Evolutionary conservation across 2,113 vertebrate species (phyloP).

Genomic region (Picathartes gymnocephalus): DNA sequence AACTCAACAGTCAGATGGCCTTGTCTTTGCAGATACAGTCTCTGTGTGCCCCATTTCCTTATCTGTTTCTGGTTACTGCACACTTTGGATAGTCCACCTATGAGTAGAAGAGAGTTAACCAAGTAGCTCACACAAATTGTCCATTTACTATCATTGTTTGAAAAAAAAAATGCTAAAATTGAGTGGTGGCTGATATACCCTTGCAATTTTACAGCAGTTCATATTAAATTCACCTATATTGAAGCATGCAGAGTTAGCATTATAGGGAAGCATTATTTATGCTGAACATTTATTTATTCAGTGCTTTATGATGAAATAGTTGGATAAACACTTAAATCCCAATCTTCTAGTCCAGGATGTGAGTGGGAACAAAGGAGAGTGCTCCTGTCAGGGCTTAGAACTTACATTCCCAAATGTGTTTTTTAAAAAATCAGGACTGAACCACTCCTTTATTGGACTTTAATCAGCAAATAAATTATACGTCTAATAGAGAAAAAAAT

Average conservation of each 20-base stretch:
- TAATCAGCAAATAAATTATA: constrained; percentile 44
- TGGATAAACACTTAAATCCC: not conserved
- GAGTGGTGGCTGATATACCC: not conserved
- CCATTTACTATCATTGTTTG: not conserved
- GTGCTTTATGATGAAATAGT: not conserved
- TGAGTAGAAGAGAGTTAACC: not conserved
- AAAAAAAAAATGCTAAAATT: not conserved
- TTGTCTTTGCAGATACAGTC: not conserved
- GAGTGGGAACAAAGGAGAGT: not conserved
- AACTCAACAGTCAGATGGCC: not conserved
- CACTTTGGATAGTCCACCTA: not conserved
- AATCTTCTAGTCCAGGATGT: not conserved
- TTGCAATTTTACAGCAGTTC: not conserved
- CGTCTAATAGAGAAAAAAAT: not conserved
- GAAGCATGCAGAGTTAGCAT: not conserved
- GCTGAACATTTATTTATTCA: not conserved
- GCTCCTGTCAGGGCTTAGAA: not conserved
- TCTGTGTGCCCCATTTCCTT: not conserved
- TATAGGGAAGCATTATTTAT: not conserved
- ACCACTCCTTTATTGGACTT: not conserved
- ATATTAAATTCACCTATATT: not conserved
- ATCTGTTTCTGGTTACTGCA: not conserved
- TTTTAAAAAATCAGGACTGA: not conserved
- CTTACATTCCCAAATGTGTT: not conserved
- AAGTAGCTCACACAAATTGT: not conserved